These are phyloP conservation scores for Wasmannia auropunctata DNA, from an alignment of 1,140 invertebrate species.

Conservation along the genomic window DNA sequence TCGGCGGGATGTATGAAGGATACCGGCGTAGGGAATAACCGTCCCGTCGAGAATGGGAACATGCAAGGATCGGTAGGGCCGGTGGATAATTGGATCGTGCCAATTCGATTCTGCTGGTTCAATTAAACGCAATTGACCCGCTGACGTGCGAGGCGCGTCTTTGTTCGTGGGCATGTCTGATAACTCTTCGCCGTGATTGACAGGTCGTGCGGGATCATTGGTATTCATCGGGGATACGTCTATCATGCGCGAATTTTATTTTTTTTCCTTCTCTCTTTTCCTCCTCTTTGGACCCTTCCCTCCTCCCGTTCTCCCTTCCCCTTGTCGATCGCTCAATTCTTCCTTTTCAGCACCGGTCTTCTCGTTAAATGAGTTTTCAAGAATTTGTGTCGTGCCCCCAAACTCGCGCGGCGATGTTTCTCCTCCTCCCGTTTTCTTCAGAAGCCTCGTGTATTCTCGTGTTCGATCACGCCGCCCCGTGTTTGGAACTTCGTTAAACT, in stretches of 20 bases:
- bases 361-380: slow-evolving; percentile 58
- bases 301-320: background rate
- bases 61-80: slow-evolving; percentile 9
- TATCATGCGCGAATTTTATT: slow-evolving; percentile 41
- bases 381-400: slow-evolving; percentile 42
- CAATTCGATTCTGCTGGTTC: slow-evolving; percentile 77
- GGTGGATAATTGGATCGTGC: slow-evolving; percentile 75
- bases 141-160: slow-evolving; percentile 63
- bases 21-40: slow-evolving; percentile 18
- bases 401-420: background rate
- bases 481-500: slow-evolving; percentile 50
- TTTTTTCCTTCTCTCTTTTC: slow-evolving; percentile 2
- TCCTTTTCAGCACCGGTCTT: slow-evolving; percentile 51
- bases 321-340: background rate
- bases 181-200: slow-evolving; percentile 57
- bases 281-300: background rate
- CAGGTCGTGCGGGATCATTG: slow-evolving; percentile 59
- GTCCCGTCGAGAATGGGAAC: slow-evolving; percentile 36
- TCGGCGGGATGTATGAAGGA: slow-evolving; percentile 1
- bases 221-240: slow-evolving; percentile 55
- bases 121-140: slow-evolving; percentile 77
- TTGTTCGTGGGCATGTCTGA: slow-evolving; percentile 59
- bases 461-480: slow-evolving; percentile 13
- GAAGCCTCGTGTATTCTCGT: background rate
- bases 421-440: background rate